phyloP scores from a whole-genome alignment of 2,888 invertebrate species.

The Cryptocheilus praepositus region DNA sequence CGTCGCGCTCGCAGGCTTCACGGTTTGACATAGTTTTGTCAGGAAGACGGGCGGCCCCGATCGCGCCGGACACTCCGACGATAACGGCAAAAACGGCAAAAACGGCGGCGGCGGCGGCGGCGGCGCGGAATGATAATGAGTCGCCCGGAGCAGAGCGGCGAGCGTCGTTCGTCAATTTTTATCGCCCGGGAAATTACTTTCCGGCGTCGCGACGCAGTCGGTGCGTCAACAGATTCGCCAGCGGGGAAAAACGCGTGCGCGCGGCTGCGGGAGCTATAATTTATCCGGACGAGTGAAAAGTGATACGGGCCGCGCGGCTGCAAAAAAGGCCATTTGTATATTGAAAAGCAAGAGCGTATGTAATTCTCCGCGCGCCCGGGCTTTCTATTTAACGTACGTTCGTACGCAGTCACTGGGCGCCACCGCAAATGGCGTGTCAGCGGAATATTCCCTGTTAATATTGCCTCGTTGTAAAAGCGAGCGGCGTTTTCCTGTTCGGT shows the following conservation, averaged over 20 bases:
- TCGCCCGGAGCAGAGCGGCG: no score
- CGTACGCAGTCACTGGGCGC: background rate
- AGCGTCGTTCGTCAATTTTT: no score
- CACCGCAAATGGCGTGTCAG: conserved; percentile 29
- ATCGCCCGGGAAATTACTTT: no score
- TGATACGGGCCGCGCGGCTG: no score
- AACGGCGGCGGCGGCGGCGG: no score
- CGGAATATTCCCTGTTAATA: conserved; percentile 44
- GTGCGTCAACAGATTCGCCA: no score
- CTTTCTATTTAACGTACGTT: no score
- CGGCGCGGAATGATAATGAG: background rate
- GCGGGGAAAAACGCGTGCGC: background rate
- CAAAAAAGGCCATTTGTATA: background rate
- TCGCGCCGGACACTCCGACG: conserved; percentile 9
- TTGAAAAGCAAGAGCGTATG: conserved; percentile 11
- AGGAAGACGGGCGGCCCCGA: conserved; percentile 8
- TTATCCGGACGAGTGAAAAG: no score
- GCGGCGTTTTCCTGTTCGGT: background rate
- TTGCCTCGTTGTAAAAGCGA: conserved; percentile 42
- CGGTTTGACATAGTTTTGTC: conserved; percentile 31
- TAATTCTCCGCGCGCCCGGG: conserved; percentile 14
- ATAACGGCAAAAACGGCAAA: no score
- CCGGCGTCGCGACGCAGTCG: no score
- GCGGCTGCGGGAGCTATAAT: background rate
- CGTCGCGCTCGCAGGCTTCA: conserved; percentile 7